These are phyloP conservation scores for Macrosiphum euphorbiae DNA, from an alignment of 2,888 invertebrate species.

Conservation along the genomic window DNA sequence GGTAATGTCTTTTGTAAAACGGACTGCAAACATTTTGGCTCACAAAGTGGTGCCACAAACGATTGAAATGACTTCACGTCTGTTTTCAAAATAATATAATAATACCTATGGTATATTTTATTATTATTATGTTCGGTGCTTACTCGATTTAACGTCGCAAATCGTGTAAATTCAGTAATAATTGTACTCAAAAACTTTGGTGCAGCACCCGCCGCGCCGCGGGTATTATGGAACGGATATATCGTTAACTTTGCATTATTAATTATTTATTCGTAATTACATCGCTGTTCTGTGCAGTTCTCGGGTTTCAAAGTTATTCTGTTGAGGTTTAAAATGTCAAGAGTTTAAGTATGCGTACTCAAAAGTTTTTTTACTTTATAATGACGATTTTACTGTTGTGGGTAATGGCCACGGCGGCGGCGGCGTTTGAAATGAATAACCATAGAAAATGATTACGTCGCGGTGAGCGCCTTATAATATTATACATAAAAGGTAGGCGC, in stretches of 20 bases:
- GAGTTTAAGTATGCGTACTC: constrained; percentile 5
- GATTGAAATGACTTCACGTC: not conserved
- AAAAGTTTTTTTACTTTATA: constrained; percentile 16
- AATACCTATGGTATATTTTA: too few relatives aligned
- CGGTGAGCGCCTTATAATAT: not conserved
- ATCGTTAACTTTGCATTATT: not conserved
- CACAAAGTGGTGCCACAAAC: too few relatives aligned
- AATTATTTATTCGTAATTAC: not conserved
- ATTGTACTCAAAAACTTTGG: not conserved
- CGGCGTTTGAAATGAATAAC: not conserved
- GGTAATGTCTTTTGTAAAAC: not conserved
- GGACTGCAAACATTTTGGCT: not conserved
- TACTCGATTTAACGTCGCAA: not conserved
- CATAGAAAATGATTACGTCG: not conserved
- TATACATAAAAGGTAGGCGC: not conserved
- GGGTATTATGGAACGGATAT: not conserved
- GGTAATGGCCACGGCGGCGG: not conserved
- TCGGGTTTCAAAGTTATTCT: not conserved
- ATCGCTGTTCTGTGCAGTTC: not conserved
- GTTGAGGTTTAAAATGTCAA: constrained; percentile 21
- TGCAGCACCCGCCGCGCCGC: not conserved
- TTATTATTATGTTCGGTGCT: not conserved
- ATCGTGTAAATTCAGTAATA: not conserved
- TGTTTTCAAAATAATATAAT: not conserved
- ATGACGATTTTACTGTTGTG: constrained; percentile 34